Evolutionary conservation across 2,888 invertebrate species (phyloP), one percentile per base, ranked within the genome.

Genomic region (Melanchra persicariae): DNA sequence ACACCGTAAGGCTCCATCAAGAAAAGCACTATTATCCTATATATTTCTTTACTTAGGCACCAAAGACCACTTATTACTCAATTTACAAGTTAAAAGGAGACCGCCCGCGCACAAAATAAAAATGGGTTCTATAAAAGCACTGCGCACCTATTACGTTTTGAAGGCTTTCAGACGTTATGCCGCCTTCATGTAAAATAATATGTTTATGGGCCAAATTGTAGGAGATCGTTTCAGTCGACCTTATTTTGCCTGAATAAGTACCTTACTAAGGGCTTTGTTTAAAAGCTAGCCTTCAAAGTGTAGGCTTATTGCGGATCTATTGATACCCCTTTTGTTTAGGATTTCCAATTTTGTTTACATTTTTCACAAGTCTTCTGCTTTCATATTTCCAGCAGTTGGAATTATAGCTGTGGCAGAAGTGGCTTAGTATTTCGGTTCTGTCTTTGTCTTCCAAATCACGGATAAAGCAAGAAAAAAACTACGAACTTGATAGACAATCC

Each of bases 1-100:
- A 49, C 49, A 58, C 55, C 52, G 26, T 45, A 65, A 74, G 45
- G 26, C 61, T 57, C 55, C 76, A 69, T 66, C 67, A 70, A 62
- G 74, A 58, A 43, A 74, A 47, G 51, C 60, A 60, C 62, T 54
- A 71, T 76, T 54, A 71, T 76, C 34, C 40, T 71, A 82, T 85
- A 68, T 81, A 70, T 74, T 79, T 65, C 82, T 82, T 85, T 81
- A 86, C 86, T 85, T 77, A 87, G 75, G 63, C 73, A 64, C 79
- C 63, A 74, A 75, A 81, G 72, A 80, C 79, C 81, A 84, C 85
- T 86, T 87, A 87, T 89, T 85, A 85, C 87, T 88, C 83, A 86
- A 87, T 88, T 87, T 85, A 85, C 85, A 88, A 88, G 87, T 87
- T 83, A 85, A 87, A 88, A 75, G 80, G 74, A 82, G 51, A 65